These are phyloP conservation scores for Spondyliosoma cantharus DNA, from an alignment of 2,797 vertebrate species.

Conservation along the genomic window DNA sequence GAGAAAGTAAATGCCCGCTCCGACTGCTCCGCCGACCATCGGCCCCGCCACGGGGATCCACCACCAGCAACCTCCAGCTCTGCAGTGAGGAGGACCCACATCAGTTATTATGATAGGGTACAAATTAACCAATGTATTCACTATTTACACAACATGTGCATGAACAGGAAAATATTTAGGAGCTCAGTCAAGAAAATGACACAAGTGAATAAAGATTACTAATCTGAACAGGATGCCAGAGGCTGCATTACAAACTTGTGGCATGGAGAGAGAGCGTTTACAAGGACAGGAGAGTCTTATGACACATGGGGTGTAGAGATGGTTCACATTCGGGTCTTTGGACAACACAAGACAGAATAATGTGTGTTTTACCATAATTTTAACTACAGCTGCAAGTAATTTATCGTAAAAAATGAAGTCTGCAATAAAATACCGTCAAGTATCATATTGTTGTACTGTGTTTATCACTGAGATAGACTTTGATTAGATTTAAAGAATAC, in stretches of 20 bases:
- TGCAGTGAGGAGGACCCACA: conserved; percentile 69
- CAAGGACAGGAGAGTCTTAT: background rate
- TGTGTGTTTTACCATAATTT: too few relatives aligned
- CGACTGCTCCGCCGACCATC: conserved; percentile 89
- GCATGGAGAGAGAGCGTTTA: too few relatives aligned
- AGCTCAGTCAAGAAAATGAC: background rate
- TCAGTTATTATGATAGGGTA: conserved; percentile 4
- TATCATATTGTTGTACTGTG: too few relatives aligned
- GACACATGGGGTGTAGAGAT: background rate
- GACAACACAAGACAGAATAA: background rate
- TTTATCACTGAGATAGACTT: too few relatives aligned
- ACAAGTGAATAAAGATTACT: background rate
- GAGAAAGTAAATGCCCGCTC: conserved; percentile 88
- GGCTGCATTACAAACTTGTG: background rate
- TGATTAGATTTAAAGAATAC: too few relatives aligned
- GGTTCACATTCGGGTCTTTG: background rate
- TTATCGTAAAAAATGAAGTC: too few relatives aligned
- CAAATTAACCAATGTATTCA: background rate
- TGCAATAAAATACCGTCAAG: too few relatives aligned
- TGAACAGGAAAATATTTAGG: background rate
- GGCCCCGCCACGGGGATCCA: conserved; percentile 96
- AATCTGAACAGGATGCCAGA: background rate
- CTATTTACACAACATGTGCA: background rate
- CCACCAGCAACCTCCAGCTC: conserved; percentile 93
- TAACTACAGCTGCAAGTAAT: too few relatives aligned